phyloP scores from a whole-genome alignment of 2,797 vertebrate species.

The Phyllotis vaccarum region DNA sequence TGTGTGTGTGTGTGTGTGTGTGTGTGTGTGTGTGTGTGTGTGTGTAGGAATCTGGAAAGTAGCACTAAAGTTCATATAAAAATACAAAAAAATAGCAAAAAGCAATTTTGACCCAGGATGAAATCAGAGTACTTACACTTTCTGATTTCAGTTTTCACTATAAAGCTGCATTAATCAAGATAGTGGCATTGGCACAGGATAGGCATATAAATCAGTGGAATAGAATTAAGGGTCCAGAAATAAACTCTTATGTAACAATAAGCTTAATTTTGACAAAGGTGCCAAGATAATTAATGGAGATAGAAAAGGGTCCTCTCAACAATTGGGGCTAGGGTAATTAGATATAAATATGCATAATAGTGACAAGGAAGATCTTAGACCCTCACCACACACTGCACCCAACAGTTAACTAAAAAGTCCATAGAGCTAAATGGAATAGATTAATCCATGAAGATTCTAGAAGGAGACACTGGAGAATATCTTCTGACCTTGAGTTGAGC shows the following conservation, averaged over 20 bases:
- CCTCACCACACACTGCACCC: not conserved
- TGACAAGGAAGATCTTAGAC: not conserved
- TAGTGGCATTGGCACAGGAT: not conserved
- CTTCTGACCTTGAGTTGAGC: constrained; percentile 34
- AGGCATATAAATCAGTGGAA: constrained; percentile 31
- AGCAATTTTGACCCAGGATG: not conserved
- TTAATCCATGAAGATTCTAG: not conserved
- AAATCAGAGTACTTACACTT: not conserved
- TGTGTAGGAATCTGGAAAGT: not conserved
- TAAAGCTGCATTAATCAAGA: constrained; percentile 49
- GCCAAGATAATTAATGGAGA: constrained; percentile 41
- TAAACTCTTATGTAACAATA: constrained; percentile 28
- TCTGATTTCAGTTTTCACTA: not conserved
- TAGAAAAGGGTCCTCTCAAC: not conserved
- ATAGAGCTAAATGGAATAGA: not conserved
- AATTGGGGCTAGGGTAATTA: not conserved
- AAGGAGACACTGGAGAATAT: not conserved
- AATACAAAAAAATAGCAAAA: not conserved
- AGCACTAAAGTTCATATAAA: not conserved
- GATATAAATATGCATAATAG: not conserved
- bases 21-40: not conserved
- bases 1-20: too few relatives aligned
- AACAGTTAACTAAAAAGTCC: not conserved
- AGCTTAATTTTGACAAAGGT: constrained; percentile 44
- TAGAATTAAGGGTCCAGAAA: constrained; percentile 45